Evolutionary conservation across 2,113 vertebrate genomes (phyloP), one percentile per base, ranked within the genome.

Genomic region (Hemichromis elongatus): DNA sequence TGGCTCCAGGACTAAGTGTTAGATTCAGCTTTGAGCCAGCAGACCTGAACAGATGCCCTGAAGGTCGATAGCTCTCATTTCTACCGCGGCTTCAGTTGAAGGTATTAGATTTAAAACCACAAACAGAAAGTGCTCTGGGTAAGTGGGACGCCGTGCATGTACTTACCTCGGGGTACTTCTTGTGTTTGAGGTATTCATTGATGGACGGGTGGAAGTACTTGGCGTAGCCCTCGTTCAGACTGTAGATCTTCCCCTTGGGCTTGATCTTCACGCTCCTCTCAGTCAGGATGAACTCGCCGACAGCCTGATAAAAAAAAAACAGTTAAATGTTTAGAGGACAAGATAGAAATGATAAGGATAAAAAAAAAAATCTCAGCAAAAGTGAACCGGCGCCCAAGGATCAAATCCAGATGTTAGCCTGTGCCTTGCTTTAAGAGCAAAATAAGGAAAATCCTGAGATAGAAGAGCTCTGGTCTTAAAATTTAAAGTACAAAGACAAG

Each of bases 161-260:
- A 9, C 96, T 95, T 30, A 99, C 99, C 97, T 98, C 96, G 2
- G 98, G 98, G 88, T 97, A 97, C 95, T 99, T 99, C 96, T 99
- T 99, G 95, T 96, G 97, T 77, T 99, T 96, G 83, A 99, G 91
- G 86, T 99, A 99, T 47, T 98, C 97, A 16, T 96, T 97, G 80
- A 99, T 95, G 77, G 97, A 97, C 9, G 97, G 96, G 79, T 99
- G 97, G 89, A 99, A 98, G 94, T 99, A 99, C 80, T 98, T 99
- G 1, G 98, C 97, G 84, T 99, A 98, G 50, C 99, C 98, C 88
- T 99, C 99, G n/a, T 99, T 99, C 37, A 99, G 87, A 86, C 98
- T 99, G 94, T 98, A 99, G 85, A 96, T 96, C 88, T 98, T 99
- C 18, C 98, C 98, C 82, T 96, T 98, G 87, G 96, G 97, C 94